Evolutionary conservation across 2,888 invertebrate genomes (phyloP), one percentile per base, ranked within the genome.

Genomic region (Oxystoma pomonae): DNA sequence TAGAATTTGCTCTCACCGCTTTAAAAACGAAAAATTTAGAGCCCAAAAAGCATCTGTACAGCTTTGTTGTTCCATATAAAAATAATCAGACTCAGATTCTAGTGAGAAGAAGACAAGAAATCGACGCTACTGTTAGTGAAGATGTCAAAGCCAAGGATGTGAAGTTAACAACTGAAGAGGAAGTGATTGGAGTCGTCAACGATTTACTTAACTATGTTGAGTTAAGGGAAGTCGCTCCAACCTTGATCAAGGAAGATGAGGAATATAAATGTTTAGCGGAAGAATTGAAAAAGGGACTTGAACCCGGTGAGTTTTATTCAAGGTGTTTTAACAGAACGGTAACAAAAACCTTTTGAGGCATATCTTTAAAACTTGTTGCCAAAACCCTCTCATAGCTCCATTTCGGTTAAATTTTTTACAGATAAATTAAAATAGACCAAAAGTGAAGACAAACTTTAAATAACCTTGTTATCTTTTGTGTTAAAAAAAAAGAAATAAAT

Each of bases 121-220:
- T 53, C 5, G 7, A 5, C 5, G 5, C 16, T 9, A 9, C 53
- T 16, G 3, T 16, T 53, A 9, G 9, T n/a, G 53, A 53, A 17
- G 7, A 18, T 2, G 12, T 18, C 9, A 20, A 51, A 52, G 52
- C 12, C 16, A 59, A 52, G 16, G 55, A 52, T 57, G 17, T 22
- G 9, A 57, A 56, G 62, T 52, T 18, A 2, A 20, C 18, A 16
- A 3, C 55, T 19, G 61, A 59, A 52, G 55, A 61, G 12, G 63
- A 60, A 3, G 63, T 73, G 35, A 61, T 65, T n/a, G 52, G 68
- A 61, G 77, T 87, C 20, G 68, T 88, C 55, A 74, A 80, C 22
- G 81, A 84, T 65, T 82, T 89, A 71, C 75, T 89, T 60, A 81
- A 83, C 68, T 82, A 85, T n/a, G 84, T 88, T 35, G 86, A 87